phyloP scores from a whole-genome alignment of 2,797 vertebrate species.

The Sebastes jordani region DNA sequence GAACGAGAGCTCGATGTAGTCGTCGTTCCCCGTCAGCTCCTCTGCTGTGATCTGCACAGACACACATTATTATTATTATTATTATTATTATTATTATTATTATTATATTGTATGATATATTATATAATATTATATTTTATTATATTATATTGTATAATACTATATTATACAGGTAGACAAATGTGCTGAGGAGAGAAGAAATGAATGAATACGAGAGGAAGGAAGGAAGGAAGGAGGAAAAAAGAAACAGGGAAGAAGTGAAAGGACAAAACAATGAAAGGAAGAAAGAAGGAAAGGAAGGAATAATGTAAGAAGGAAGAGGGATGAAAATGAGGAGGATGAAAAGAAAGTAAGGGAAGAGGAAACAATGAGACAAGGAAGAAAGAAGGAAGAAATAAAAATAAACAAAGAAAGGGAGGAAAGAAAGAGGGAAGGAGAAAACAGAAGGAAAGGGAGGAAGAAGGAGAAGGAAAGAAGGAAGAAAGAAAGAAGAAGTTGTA shows the following conservation, averaged over 20 bases:
- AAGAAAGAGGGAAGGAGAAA: too few relatives aligned
- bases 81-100: too few relatives aligned
- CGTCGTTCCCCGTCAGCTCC: conserved; percentile 95
- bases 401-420: too few relatives aligned
- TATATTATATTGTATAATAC: too few relatives aligned
- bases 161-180: neutral
- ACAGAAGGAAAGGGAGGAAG: too few relatives aligned
- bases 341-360: neutral
- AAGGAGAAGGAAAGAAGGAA: too few relatives aligned
- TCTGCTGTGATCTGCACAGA: conserved; percentile 91
- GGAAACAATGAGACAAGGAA: neutral
- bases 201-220: neutral
- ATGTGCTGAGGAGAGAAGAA: neutral
- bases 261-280: too few relatives aligned
- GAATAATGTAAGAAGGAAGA: neutral
- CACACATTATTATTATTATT: neutral
- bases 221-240: neutral
- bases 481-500: too few relatives aligned
- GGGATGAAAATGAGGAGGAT: neutral
- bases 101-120: too few relatives aligned
- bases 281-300: neutral
- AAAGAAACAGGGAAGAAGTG: neutral
- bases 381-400: neutral
- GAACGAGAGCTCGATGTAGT: conserved; percentile 97
- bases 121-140: too few relatives aligned